Evolutionary conservation across 2,797 vertebrate species (phyloP), one percentile per base, ranked within the genome.

Genomic region (Anguilla pacifica): DNA sequence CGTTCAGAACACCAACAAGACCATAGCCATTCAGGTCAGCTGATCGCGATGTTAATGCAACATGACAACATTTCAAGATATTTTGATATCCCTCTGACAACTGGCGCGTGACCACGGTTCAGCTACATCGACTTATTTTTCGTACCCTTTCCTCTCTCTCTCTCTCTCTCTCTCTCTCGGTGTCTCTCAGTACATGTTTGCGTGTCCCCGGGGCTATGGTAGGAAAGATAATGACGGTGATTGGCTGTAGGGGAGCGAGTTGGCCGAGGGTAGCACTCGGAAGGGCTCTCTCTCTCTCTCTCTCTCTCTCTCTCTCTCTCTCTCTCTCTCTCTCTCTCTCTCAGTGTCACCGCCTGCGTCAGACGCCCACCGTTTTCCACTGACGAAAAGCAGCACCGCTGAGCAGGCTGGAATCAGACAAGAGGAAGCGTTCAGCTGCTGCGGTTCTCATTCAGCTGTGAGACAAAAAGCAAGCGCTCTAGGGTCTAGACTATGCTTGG

Each of bases 291-390:
- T 74, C 7, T 46, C 35, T 89, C 90, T 90, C 89, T 90, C 74
- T 89, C 90, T 89, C 81, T 89, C 90, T 90, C 89, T 90, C 70
- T 89, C 90, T 89, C 83, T 88, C 90, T 90, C 89, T 90, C 74
- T 89, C 89, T 90, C 83, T 89, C 90, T 90, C 89, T 90, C 74
- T 89, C 90, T 90, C 83, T 89, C 90, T 90, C 89, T 90, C 74
- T 81, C 87, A 90, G 91, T 94, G 92, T 94, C 95, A 94, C 90
- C 87, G 95, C 90, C 92, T 96, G 95, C 96, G 96, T 96, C 96
- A 96, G 90, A 90, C 90, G 89, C 87, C 77, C 92, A 70, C 53
- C 31, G 95, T 96, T 96, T 90, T 91, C 90, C 93, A 93, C 95
- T 95, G 96, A 95, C 95, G 93, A 92, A 87, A 92, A 91, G 93